A percentile compares a stretch with the other conserved stretches of the same genome.
Conservation (phyloP, 2,888 invertebrate genomes). For the Serripes groenlandicus region DNA sequence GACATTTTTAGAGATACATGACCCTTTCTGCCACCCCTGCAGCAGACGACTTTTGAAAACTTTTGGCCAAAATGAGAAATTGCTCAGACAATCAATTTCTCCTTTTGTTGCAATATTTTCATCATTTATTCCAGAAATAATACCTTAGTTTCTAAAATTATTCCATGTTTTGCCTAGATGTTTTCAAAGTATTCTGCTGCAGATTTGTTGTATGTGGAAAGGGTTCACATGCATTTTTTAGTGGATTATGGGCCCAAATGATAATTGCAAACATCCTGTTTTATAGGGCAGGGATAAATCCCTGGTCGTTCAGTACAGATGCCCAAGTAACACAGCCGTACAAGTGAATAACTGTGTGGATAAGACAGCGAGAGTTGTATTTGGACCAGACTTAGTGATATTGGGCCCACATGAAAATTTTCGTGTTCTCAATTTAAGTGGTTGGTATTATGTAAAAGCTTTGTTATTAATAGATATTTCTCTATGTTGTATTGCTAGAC, state of each 20-base stretch:
- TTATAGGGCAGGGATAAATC: slow-evolving; percentile 79
- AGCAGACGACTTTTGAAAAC: too few species aligned
- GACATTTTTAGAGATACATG: too few species aligned
- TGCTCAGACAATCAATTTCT: too few species aligned
- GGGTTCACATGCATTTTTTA: background rate
- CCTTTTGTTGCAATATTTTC: too few species aligned
- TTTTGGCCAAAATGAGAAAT: too few species aligned
- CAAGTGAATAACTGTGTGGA: slow-evolving; percentile 83
- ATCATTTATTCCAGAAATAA: too few species aligned
- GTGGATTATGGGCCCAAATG: too few species aligned
- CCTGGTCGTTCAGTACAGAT: slow-evolving; percentile 80
- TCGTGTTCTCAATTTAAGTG: slow-evolving; percentile 83
- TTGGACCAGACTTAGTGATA: slow-evolving; percentile 84
- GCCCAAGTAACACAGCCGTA: slow-evolving; percentile 84
- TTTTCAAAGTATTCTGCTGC: background rate
- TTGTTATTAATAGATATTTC: too few species aligned
- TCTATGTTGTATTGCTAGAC: too few species aligned
- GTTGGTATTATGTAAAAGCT: slow-evolving; percentile 73
- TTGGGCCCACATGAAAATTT: slow-evolving; percentile 84
- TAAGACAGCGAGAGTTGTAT: slow-evolving; percentile 82
- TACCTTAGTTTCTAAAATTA: too few species aligned
- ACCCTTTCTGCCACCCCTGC: too few species aligned
- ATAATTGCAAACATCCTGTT: background rate
- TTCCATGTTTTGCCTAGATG: too few species aligned
- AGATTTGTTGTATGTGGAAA: background rate